Conservation (phyloP, 2,888 invertebrate species). For the Bursaphelenchus okinawaensis region DNA sequence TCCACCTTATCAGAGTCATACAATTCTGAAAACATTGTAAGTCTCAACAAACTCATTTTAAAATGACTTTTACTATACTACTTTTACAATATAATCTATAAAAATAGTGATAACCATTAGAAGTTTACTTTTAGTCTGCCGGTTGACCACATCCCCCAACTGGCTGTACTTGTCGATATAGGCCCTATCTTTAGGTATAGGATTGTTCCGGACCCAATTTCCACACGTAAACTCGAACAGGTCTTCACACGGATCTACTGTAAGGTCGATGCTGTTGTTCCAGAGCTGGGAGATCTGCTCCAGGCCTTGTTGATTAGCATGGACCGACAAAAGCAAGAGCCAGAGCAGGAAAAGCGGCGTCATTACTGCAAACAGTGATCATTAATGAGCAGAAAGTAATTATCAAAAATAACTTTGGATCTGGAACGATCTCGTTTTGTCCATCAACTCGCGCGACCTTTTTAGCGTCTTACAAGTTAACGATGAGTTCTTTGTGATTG, state of each 20-base stretch:
- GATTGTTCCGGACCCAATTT: conserved; percentile 17
- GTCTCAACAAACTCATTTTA: no score
- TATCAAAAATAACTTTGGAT: background rate
- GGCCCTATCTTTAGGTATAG: conserved; percentile 16
- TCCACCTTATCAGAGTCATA: conserved; percentile 1
- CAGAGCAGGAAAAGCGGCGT: background rate
- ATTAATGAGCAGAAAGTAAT: background rate
- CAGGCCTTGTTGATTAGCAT: background rate
- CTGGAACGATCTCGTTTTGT: background rate
- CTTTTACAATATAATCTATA: background rate
- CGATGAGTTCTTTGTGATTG: background rate
- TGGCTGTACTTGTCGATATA: conserved; percentile 16
- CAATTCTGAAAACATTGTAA: conserved; percentile 6
- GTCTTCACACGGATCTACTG: conserved; percentile 19
- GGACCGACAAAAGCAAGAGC: background rate
- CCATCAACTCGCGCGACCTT: background rate
- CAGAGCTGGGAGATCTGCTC: background rate
- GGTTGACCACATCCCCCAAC: conserved; percentile 6
- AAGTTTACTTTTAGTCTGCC: conserved; percentile 10
- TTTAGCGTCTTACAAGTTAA: background rate
- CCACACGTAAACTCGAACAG: conserved; percentile 19
- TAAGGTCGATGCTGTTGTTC: background rate
- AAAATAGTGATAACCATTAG: background rate
- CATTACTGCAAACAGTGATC: background rate
- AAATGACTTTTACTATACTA: no score